Evolutionary conservation across 2,888 invertebrate species (phyloP).

Genomic region (Pachycephus smyrnensis): DNA sequence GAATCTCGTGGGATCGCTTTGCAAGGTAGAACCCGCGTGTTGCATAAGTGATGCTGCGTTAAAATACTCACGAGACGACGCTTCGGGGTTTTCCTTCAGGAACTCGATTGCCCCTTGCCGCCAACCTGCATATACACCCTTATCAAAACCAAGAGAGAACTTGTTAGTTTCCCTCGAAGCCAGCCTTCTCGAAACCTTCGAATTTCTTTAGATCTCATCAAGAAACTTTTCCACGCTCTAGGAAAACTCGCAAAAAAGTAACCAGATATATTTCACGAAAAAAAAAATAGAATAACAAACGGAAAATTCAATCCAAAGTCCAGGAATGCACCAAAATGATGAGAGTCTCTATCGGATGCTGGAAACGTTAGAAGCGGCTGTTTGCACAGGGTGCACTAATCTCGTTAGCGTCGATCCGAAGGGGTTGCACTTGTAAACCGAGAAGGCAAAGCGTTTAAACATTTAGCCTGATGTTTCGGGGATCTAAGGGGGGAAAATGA

Average conservation of each 20-base stretch:
- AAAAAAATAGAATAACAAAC: not conserved
- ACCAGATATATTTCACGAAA: not conserved
- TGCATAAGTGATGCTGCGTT: conserved; percentile 62
- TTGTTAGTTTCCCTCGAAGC: not conserved
- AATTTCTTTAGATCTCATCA: not conserved
- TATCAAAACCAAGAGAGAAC: not conserved
- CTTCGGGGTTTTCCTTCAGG: conserved; percentile 26
- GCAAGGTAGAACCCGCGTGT: conserved; percentile 54
- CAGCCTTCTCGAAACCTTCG: not conserved
- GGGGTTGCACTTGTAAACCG: conserved; percentile 22
- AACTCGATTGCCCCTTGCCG: not conserved
- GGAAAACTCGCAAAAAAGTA: not conserved
- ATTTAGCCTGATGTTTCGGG: conserved; percentile 18
- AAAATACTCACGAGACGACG: conserved; percentile 51
- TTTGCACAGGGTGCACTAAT: conserved; percentile 31
- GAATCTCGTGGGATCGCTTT: conserved; percentile 61
- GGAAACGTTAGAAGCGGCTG: conserved; percentile 20
- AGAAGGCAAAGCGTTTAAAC: conserved; percentile 19
- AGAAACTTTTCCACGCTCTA: not conserved
- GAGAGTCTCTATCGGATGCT: not conserved
- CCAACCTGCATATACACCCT: not conserved
- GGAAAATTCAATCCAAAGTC: not conserved
- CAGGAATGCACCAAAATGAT: not conserved
- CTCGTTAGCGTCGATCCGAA: conserved; percentile 40
- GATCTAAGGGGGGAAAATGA: not conserved